These are phyloP conservation scores for Sphaeramia orbicularis DNA, from an alignment of 2,797 vertebrate species.

Conservation along the genomic window DNA sequence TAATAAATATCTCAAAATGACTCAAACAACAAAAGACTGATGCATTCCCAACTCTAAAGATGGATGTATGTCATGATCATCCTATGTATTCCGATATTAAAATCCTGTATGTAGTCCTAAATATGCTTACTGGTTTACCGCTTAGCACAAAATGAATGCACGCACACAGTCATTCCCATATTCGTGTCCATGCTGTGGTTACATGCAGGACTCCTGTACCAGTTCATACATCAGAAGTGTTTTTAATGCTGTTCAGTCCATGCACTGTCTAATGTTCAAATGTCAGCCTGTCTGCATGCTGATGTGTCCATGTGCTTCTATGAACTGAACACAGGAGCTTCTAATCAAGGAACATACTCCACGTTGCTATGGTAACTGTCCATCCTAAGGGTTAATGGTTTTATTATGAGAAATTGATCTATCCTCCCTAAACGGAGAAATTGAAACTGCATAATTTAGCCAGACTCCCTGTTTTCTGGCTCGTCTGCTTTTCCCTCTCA, in stretches of 20 bases:
- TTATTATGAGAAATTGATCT: constrained; percentile 74
- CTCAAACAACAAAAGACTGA: too few relatives aligned
- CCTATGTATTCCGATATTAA: too few relatives aligned
- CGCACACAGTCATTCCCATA: too few relatives aligned
- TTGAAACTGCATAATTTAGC: constrained; percentile 76
- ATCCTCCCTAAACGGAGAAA: constrained; percentile 67
- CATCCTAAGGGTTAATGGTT: constrained; percentile 68
- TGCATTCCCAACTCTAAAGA: too few relatives aligned
- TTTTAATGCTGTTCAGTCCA: neutral
- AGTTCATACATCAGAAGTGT: neutral
- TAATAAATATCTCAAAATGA: too few relatives aligned
- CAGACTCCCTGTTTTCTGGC: neutral
- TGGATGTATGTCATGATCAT: too few relatives aligned
- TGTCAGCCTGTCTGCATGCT: neutral
- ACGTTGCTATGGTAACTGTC: constrained; percentile 70
- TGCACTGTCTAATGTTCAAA: constrained; percentile 14
- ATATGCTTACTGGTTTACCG: too few relatives aligned
- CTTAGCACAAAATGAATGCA: too few relatives aligned
- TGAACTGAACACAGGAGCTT: constrained; percentile 59
- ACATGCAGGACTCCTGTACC: constrained; percentile 13
- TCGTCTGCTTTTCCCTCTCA: constrained; percentile 25
- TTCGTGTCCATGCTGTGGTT: too few relatives aligned
- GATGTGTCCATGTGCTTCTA: neutral
- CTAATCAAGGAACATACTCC: constrained; percentile 55
- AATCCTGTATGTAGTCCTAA: too few relatives aligned